A percentile compares a stretch with the other conserved stretches of the same genome.
Evolutionary conservation across 2,113 vertebrate genomes (phyloP).

Genomic region (Pterocles gutturalis): DNA sequence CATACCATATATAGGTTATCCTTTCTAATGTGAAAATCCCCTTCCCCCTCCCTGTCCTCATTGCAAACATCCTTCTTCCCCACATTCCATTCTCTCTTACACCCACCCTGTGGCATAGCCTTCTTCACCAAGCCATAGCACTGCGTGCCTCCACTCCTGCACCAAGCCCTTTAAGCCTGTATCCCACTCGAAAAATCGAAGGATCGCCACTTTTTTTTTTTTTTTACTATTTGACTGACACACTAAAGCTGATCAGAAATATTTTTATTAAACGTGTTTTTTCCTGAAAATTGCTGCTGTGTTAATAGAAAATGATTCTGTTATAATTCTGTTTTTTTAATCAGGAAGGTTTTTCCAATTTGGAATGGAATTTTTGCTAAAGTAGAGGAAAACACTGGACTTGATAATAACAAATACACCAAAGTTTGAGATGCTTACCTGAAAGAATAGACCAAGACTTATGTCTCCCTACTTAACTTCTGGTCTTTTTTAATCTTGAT

Average conservation of each 20-base stretch:
- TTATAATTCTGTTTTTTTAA: background rate
- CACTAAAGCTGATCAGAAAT: background rate
- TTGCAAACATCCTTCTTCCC: conserved; percentile 45
- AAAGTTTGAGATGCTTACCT: background rate
- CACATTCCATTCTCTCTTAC: background rate
- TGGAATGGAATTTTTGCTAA: background rate
- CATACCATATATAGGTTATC: background rate
- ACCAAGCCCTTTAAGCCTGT: background rate
- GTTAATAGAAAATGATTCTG: background rate
- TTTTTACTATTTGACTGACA: background rate
- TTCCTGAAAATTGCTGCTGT: background rate
- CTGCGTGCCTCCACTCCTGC: accelerated
- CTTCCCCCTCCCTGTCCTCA: background rate
- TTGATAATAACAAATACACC: background rate
- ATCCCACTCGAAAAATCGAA: accelerated
- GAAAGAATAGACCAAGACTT: background rate
- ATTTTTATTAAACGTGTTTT: accelerated
- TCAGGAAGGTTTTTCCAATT: background rate
- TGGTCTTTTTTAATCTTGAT: background rate
- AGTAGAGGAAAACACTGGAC: background rate
- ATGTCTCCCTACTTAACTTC: background rate
- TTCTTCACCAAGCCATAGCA: background rate
- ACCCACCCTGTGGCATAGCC: background rate
- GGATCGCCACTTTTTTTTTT: background rate
- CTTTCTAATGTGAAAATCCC: background rate